A percentile compares a stretch with the other conserved stretches of the same genome.
phyloP scores from a whole-genome alignment of 2,888 invertebrate species.

The Mythimna lalbum region DNA sequence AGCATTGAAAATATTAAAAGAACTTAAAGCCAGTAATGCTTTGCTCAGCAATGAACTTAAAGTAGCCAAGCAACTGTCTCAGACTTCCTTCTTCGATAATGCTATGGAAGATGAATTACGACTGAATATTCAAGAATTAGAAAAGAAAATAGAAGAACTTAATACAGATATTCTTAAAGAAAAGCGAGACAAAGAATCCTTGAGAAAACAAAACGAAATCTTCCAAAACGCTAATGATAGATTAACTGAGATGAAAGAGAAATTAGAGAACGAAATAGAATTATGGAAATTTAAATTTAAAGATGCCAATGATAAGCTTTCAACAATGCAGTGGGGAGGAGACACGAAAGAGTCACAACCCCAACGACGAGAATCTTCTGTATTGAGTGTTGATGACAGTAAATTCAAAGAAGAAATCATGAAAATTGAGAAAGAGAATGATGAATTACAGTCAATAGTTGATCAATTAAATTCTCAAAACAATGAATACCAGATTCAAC shows the following conservation, averaged over 20 bases:
- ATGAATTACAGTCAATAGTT: conserved; percentile 80
- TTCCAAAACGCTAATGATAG: conserved; percentile 94
- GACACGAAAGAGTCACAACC: conserved; percentile 73
- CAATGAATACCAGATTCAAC: conserved; percentile 73
- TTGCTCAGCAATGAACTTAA: conserved; percentile 90
- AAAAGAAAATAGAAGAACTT: conserved; percentile 92
- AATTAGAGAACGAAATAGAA: conserved; percentile 94
- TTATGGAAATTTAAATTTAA: conserved; percentile 93
- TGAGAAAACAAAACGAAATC: conserved; percentile 93
- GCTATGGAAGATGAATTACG: conserved; percentile 96
- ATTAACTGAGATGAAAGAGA: conserved; percentile 95
- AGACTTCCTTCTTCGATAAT: conserved; percentile 92
- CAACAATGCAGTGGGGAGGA: conserved; percentile 80
- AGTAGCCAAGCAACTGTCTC: conserved; percentile 86
- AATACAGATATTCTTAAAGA: conserved; percentile 91
- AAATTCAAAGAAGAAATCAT: conserved; percentile 75
- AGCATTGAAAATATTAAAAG: conserved; percentile 95
- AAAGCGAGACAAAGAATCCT: conserved; percentile 92
- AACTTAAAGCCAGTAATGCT: conserved; percentile 93
- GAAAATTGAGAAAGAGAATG: conserved; percentile 87
- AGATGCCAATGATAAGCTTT: conserved; percentile 93
- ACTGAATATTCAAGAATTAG: conserved; percentile 92
- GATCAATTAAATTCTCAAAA: conserved; percentile 81
- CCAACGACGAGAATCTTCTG: conserved; percentile 56
- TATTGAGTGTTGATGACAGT: conserved; percentile 57